phyloP scores from a whole-genome alignment of 2,888 invertebrate species.

The Plutella xylostella region DNA sequence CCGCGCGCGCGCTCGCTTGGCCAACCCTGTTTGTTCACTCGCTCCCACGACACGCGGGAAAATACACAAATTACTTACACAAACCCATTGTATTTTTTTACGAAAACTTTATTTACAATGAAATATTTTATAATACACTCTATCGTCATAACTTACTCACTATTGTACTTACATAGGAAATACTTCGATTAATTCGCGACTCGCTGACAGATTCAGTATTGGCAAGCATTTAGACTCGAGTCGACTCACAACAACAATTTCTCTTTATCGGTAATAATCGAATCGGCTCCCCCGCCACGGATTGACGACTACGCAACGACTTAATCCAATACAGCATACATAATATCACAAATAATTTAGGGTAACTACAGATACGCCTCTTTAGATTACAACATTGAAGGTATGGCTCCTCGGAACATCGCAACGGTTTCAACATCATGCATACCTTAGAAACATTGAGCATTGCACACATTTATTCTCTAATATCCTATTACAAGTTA shows the following conservation, averaged over 20 bases:
- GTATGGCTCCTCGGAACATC: conserved; percentile 9
- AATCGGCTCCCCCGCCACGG: conserved; percentile 5
- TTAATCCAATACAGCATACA: conserved; percentile 34
- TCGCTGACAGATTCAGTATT: conserved; percentile 23
- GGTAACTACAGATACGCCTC: conserved; percentile 56
- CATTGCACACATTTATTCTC: background rate
- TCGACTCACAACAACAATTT: conserved; percentile 4
- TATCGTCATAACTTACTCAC: conserved; percentile 45
- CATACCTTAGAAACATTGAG: conserved; percentile 6
- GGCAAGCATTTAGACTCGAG: conserved; percentile 18
- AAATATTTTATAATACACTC: conserved; percentile 63
- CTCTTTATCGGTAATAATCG: conserved; percentile 7
- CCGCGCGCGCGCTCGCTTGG: background rate
- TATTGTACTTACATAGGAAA: conserved; percentile 39
- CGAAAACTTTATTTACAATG: conserved; percentile 65
- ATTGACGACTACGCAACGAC: conserved; percentile 17
- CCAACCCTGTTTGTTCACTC: background rate
- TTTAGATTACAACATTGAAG: conserved; percentile 29
- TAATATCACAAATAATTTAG: conserved; percentile 67
- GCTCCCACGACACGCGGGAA: conserved; percentile 41
- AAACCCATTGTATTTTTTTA: conserved; percentile 42
- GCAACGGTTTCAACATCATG: no score
- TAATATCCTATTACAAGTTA: background rate
- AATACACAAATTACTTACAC: conserved; percentile 37
- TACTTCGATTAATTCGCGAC: conserved; percentile 22